Evolutionary conservation across 2,113 vertebrate species (phyloP).

Genomic region (Prionailurus viverrinus): DNA sequence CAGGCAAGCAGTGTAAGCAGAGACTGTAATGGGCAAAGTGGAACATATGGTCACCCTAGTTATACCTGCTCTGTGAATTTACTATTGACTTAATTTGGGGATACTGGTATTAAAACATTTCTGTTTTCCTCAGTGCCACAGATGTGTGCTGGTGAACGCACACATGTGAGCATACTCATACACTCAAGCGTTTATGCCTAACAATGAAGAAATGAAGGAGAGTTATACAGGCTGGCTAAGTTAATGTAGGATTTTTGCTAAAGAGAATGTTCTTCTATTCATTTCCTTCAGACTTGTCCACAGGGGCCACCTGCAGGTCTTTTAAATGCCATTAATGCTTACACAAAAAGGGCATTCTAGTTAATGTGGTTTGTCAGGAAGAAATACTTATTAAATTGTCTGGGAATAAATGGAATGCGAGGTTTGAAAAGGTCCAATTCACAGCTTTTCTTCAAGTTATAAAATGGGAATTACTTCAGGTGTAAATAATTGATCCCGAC

Average conservation of each 20-base stretch:
- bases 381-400: constrained; percentile 75
- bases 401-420: constrained; percentile 62
- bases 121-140: constrained; percentile 51
- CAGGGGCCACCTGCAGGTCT: neutral
- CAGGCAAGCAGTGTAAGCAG: neutral
- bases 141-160: neutral
- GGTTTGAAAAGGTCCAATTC: constrained; percentile 64
- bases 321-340: constrained; percentile 65
- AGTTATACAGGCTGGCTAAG: neutral
- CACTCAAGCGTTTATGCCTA: neutral
- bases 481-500: constrained; percentile 64
- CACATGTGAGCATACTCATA: neutral
- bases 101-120: neutral
- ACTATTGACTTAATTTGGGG: constrained; percentile 16
- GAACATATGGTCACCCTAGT: neutral
- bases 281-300: constrained; percentile 58
- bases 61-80: constrained; percentile 8
- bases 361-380: constrained; percentile 67
- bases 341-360: constrained; percentile 56
- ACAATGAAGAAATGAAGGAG: constrained; percentile 40
- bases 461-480: constrained; percentile 53
- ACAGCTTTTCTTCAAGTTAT: constrained; percentile 73
- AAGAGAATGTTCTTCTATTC: constrained; percentile 54
- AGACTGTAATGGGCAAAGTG: neutral
- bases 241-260: constrained; percentile 52